A percentile compares a stretch with the other conserved stretches of the same genome.
Conservation (phyloP, 1,140 invertebrate species). For the Cotesia glomerata region DNA sequence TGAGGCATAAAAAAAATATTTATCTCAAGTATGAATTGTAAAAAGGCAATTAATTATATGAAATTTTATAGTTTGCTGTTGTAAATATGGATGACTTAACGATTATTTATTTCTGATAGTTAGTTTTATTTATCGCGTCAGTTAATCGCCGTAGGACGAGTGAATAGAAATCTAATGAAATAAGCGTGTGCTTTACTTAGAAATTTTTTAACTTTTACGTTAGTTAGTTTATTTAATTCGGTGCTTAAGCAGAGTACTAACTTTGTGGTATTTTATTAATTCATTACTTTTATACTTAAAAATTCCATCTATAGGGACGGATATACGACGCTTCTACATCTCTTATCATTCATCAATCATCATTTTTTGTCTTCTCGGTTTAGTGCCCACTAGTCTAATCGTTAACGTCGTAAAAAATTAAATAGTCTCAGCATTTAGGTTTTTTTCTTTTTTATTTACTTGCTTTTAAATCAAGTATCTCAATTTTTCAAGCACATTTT, state of each 20-base stretch:
- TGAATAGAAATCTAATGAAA: conserved; percentile 58
- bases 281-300: conserved; percentile 30
- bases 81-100: conserved; percentile 23
- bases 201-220: conserved; percentile 37
- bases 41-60: background rate
- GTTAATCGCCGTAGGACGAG: conserved; percentile 38
- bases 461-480: too few species aligned
- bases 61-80: background rate
- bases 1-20: too few species aligned
- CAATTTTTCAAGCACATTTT: too few species aligned
- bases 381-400: too few species aligned
- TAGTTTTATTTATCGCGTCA: conserved; percentile 35
- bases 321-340: conserved; percentile 55
- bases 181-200: conserved; percentile 58
- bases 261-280: conserved; percentile 37
- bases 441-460: too few species aligned
- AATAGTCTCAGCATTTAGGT: too few species aligned
- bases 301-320: conserved; percentile 50
- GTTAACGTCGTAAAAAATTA: too few species aligned
- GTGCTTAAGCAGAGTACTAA: conserved; percentile 58
- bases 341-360: conserved; percentile 26
- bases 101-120: background rate
- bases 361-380: too few species aligned
- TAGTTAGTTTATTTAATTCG: conserved; percentile 37
- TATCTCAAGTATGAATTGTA: background rate